Evolutionary conservation across 1,140 invertebrate genomes (phyloP).

Genomic region (Bombus haemorrhoidalis): DNA sequence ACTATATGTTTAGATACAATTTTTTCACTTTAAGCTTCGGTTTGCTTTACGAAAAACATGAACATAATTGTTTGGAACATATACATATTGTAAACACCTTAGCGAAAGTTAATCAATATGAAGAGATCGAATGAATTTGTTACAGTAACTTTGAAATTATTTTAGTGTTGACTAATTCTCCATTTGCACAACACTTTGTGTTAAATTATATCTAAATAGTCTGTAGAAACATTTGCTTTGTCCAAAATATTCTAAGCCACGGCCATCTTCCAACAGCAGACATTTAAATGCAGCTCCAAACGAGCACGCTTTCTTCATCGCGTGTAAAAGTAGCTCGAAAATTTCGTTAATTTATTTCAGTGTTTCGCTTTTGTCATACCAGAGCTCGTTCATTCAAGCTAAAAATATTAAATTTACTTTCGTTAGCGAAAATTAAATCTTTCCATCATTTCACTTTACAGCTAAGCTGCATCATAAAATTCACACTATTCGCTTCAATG

Average conservation of each 20-base stretch:
- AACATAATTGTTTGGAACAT: too few relatives aligned
- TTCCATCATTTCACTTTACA: background rate
- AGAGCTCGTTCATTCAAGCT: background rate
- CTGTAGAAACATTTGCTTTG: background rate
- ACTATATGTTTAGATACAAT: background rate
- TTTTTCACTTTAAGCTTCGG: background rate
- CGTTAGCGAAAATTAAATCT: background rate
- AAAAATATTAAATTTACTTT: slow-evolving; percentile 1
- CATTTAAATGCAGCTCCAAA: background rate
- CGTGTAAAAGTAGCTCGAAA: background rate
- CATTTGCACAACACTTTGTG: background rate
- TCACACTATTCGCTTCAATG: background rate
- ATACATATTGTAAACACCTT: background rate
- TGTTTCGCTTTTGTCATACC: background rate
- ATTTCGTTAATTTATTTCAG: background rate
- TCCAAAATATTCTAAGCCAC: background rate
- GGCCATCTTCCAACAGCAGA: background rate
- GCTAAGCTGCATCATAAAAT: background rate
- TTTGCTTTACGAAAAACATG: too few relatives aligned
- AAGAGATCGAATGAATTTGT: background rate
- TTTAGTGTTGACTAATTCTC: too few relatives aligned
- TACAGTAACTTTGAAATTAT: background rate
- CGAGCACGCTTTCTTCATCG: background rate
- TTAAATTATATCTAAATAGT: background rate
- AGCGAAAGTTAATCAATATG: background rate